Evolutionary conservation across 92 coral and sea anemone genomes (phyloP).

Genomic region (Bergia sp.): DNA sequence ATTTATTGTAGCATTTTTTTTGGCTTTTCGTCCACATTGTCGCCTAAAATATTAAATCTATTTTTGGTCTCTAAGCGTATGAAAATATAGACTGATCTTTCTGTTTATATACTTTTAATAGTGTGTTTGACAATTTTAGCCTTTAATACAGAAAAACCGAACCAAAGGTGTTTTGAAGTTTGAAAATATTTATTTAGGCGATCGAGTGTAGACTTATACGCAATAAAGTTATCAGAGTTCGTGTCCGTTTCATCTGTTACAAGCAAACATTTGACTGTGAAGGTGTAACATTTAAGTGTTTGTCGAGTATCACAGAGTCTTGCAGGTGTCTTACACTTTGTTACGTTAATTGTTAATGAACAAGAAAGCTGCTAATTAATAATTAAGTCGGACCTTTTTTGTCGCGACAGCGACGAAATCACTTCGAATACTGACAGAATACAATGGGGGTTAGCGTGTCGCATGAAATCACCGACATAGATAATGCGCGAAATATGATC

Average conservation of each 20-base stretch:
- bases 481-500: neutral
- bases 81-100: too few relatives aligned
- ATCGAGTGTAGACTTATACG: constrained; percentile 5
- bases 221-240: neutral
- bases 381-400: constrained; percentile 10
- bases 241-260: neutral
- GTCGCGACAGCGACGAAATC: neutral
- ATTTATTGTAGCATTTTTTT: too few relatives aligned
- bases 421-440: neutral
- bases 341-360: constrained; percentile 16
- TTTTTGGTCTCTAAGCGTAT: too few relatives aligned
- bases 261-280: neutral
- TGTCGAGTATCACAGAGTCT: neutral
- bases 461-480: neutral
- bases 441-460: neutral
- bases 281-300: neutral
- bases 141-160: too few relatives aligned
- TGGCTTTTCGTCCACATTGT: too few relatives aligned
- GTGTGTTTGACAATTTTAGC: too few relatives aligned
- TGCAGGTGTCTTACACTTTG: constrained; percentile 30
- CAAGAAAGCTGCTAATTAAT: constrained; percentile 3
- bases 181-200: too few relatives aligned
- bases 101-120: too few relatives aligned
- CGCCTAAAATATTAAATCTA: too few relatives aligned
- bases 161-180: neutral